These are phyloP conservation scores for Campaea margaritaria DNA, from an alignment of 2,888 invertebrate genomes.

Conservation along the genomic window DNA sequence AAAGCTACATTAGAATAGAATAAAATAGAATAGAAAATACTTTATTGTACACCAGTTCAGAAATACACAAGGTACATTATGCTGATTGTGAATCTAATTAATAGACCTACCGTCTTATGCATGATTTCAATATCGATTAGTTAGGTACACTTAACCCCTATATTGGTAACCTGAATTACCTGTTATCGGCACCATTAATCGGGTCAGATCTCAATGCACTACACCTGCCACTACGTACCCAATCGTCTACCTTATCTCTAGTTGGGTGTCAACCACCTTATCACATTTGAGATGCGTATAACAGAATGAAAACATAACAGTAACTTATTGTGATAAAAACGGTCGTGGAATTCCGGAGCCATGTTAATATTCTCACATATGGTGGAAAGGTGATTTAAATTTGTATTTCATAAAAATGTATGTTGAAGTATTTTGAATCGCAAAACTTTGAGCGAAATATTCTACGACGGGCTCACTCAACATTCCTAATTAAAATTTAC, in stretches of 20 bases:
- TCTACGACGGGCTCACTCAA: neutral
- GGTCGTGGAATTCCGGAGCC: neutral
- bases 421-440: neutral
- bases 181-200: neutral
- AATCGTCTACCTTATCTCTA: conserved; percentile 12
- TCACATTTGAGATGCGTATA: conserved; percentile 16
- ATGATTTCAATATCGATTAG: too few species aligned
- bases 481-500: too few species aligned
- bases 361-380: neutral
- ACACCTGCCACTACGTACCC: neutral
- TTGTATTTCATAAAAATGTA: neutral
- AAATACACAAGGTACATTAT: too few species aligned
- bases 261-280: conserved; percentile 7
- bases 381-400: neutral
- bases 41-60: too few species aligned
- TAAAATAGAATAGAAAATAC: too few species aligned
- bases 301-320: conserved; percentile 8
- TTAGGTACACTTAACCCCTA: neutral
- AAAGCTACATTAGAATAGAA: too few species aligned
- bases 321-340: conserved; percentile 12
- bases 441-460: neutral
- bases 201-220: neutral
- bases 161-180: conserved; percentile 10
- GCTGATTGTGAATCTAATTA: too few species aligned
- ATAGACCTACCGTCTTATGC: too few species aligned